phyloP scores from a whole-genome alignment of 2,113 vertebrate genomes.

The Colistium nudipinnis region DNA sequence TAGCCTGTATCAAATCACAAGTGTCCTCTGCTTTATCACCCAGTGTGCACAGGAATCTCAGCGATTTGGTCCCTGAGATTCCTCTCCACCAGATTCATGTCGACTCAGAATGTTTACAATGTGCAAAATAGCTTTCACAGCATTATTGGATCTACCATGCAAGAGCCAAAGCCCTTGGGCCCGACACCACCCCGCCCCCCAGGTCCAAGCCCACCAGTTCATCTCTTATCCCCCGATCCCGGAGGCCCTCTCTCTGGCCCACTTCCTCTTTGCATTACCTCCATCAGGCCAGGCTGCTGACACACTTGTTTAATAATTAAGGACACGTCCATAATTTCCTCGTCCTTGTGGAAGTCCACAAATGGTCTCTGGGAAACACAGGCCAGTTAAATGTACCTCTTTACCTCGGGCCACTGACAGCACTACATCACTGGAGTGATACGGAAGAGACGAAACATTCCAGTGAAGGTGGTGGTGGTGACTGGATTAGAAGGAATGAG shows the following conservation, averaged over 20 bases:
- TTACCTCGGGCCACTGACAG: constrained; percentile 52
- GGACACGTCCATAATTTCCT: constrained; percentile 78
- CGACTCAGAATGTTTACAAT: constrained; percentile 53
- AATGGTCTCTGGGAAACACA: constrained; percentile 74
- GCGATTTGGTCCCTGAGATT: background rate
- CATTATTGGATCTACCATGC: constrained; percentile 63
- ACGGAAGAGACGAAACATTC: constrained; percentile 10
- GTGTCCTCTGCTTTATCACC: constrained; percentile 49
- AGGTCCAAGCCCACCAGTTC: constrained; percentile 57
- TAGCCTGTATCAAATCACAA: constrained; percentile 55
- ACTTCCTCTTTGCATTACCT: constrained; percentile 84
- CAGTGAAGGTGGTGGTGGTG: background rate
- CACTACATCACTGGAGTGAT: constrained; percentile 27
- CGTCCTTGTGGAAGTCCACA: constrained; percentile 79
- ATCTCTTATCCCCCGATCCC: constrained; percentile 51
- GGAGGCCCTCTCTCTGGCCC: constrained; percentile 74
- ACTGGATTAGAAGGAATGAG: background rate
- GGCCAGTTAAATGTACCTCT: constrained; percentile 70
- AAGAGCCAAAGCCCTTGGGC: constrained; percentile 56
- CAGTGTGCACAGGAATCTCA: background rate
- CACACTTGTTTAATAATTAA: constrained; percentile 86
- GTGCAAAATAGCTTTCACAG: constrained; percentile 64
- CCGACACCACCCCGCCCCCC: constrained; percentile 49
- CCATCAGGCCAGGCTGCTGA: constrained; percentile 81
- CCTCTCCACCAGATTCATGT: constrained; percentile 26